phyloP scores from a whole-genome alignment of 2,888 invertebrate genomes.

The Psylliodes chrysocephalus region DNA sequence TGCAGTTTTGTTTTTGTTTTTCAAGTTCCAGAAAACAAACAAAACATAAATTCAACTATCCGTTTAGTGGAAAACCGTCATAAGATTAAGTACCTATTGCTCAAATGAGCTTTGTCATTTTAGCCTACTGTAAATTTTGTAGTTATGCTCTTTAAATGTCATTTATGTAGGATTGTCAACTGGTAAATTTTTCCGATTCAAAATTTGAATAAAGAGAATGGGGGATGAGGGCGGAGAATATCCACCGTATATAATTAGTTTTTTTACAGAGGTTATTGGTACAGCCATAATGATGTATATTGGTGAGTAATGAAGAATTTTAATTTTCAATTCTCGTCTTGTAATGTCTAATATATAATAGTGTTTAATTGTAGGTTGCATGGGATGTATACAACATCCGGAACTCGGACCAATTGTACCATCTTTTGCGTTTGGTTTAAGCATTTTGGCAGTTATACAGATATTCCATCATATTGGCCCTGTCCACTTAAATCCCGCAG shows the following conservation, averaged over 20 bases:
- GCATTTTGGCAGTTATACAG: constrained; percentile 34
- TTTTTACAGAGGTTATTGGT: not conserved
- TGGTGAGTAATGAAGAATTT: not conserved
- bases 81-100: too few relatives aligned
- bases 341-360: too few relatives aligned
- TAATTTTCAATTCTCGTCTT: too few relatives aligned
- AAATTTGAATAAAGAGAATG: not conserved
- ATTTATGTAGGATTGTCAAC: not conserved
- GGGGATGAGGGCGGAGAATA: not conserved
- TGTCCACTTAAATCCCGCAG: constrained; percentile 41
- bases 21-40: too few relatives aligned
- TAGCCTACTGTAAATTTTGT: too few relatives aligned
- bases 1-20: too few relatives aligned
- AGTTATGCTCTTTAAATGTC: not conserved
- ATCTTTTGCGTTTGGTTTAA: constrained; percentile 37
- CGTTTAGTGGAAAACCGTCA: too few relatives aligned
- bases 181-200: not conserved
- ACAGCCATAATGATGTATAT: not conserved
- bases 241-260: not conserved
- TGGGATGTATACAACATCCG: constrained; percentile 32
- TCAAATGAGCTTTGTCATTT: too few relatives aligned
- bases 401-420: constrained; percentile 38
- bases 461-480: constrained; percentile 35
- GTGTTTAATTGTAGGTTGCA: constrained; percentile 30
- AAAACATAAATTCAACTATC: too few relatives aligned